Conservation (phyloP, 2,113 vertebrate species). For the Danionella cerebrum region DNA sequence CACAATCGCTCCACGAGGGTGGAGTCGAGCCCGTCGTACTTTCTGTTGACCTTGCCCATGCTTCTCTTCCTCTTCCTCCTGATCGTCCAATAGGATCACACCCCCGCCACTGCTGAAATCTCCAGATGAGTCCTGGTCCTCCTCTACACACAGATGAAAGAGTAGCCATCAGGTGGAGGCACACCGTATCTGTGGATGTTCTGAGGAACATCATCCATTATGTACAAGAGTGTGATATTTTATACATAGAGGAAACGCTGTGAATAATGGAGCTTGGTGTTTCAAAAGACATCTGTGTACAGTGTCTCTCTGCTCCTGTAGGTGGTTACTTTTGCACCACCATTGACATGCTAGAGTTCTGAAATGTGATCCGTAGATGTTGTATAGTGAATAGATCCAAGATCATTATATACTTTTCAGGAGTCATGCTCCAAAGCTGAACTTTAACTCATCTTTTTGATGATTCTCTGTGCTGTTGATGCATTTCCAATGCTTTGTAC, state of each 20-base stretch:
- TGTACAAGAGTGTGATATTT: slow-evolving; percentile 30
- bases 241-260: slow-evolving; percentile 14
- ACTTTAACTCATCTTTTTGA: no score
- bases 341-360: no score
- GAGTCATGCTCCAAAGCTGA: no score
- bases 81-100: slow-evolving; percentile 81
- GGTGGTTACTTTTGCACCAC: no score
- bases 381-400: no score
- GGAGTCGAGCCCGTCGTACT: slow-evolving; percentile 73
- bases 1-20: slow-evolving; percentile 76
- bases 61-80: slow-evolving; percentile 78
- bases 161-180: not conserved
- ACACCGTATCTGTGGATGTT: slow-evolving; percentile 13
- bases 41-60: slow-evolving; percentile 66
- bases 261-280: slow-evolving; percentile 12
- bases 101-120: slow-evolving; percentile 84
- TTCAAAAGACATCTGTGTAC: no score
- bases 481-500: no score
- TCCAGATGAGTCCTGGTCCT: slow-evolving; percentile 90
- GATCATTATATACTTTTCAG: no score
- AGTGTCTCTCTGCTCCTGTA: no score
- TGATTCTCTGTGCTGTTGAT: no score
- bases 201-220: slow-evolving; percentile 19
- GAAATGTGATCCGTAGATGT: no score
- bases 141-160: slow-evolving; percentile 43